Evolutionary conservation across 1,140 invertebrate genomes (phyloP).

Genomic region (Micrasema longulum): DNA sequence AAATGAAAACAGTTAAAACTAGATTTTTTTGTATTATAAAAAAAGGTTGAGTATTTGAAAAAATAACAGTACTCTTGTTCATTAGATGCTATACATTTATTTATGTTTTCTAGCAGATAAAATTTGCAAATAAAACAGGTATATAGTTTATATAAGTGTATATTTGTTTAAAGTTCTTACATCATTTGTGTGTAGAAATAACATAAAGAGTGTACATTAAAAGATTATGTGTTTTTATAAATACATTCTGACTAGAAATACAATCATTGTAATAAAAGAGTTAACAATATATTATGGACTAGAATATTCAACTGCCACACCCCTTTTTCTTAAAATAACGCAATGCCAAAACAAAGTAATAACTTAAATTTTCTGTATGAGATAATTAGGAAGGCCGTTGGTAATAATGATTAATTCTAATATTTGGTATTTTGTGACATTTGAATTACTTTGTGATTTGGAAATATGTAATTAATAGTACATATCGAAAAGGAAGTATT

Average conservation of each 20-base stretch:
- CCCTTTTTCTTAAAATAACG: background rate
- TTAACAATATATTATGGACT: slow-evolving; percentile 26
- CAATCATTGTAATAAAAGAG: slow-evolving; percentile 1
- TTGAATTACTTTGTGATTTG: slow-evolving; percentile 3
- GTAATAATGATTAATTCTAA: slow-evolving; percentile 1
- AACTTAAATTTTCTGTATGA: no score
- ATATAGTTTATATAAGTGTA: slow-evolving; percentile 42
- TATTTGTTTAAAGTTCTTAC: slow-evolving; percentile 41
- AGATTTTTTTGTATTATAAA: no score
- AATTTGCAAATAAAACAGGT: no score
- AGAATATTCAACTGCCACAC: slow-evolving; percentile 16
- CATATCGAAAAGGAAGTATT: slow-evolving; percentile 24
- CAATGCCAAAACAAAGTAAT: no score
- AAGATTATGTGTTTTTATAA: background rate
- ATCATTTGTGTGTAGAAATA: slow-evolving; percentile 25
- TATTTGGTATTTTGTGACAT: slow-evolving; percentile 19
- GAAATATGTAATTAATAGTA: background rate
- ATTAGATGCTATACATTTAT: no score
- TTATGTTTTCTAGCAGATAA: no score
- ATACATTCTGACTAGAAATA: slow-evolving; percentile 16
- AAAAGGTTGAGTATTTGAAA: no score
- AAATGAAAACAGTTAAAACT: no score
- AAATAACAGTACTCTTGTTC: no score
- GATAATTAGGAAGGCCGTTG: slow-evolving; percentile 7
- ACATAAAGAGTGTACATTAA: slow-evolving; percentile 10